A percentile compares a stretch with the other conserved stretches of the same genome.
Evolutionary conservation across 2,888 invertebrate genomes (phyloP).

Genomic region (Merodon equestris): DNA sequence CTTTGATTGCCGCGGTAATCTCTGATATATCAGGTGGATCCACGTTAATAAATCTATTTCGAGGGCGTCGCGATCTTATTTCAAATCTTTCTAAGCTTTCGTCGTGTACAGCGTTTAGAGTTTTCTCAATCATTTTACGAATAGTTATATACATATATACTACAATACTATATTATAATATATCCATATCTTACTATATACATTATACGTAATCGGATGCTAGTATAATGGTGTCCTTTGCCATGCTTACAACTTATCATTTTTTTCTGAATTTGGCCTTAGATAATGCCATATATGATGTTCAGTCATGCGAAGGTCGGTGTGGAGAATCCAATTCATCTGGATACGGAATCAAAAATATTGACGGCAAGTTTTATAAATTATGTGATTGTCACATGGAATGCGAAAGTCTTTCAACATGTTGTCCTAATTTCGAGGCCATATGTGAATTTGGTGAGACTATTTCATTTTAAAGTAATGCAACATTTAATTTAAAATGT

Average conservation of each 20-base stretch:
- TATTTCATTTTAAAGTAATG: too few relatives aligned
- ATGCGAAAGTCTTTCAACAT: slow-evolving; percentile 81
- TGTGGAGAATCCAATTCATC: slow-evolving; percentile 75
- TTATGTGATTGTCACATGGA: slow-evolving; percentile 82
- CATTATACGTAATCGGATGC: neutral
- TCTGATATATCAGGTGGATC: too few relatives aligned
- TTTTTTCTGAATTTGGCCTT: neutral
- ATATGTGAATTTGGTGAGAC: slow-evolving; percentile 79
- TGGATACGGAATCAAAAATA: slow-evolving; percentile 47
- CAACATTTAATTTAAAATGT: slow-evolving; percentile 5
- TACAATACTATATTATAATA: neutral
- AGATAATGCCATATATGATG: slow-evolving; percentile 73
- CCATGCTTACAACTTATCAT: neutral
- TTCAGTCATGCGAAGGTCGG: slow-evolving; percentile 80
- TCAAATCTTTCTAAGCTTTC: too few relatives aligned
- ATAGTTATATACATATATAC: too few relatives aligned
- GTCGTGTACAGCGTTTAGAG: too few relatives aligned
- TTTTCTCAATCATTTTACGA: too few relatives aligned
- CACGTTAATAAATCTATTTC: too few relatives aligned
- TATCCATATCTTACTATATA: neutral
- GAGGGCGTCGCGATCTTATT: too few relatives aligned
- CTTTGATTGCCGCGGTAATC: too few relatives aligned
- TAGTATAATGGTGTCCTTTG: neutral
- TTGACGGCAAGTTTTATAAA: slow-evolving; percentile 68
- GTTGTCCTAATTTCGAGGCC: slow-evolving; percentile 85